Conservation (phyloP, 1,140 invertebrate genomes). For the Gryllus bimaculatus region DNA sequence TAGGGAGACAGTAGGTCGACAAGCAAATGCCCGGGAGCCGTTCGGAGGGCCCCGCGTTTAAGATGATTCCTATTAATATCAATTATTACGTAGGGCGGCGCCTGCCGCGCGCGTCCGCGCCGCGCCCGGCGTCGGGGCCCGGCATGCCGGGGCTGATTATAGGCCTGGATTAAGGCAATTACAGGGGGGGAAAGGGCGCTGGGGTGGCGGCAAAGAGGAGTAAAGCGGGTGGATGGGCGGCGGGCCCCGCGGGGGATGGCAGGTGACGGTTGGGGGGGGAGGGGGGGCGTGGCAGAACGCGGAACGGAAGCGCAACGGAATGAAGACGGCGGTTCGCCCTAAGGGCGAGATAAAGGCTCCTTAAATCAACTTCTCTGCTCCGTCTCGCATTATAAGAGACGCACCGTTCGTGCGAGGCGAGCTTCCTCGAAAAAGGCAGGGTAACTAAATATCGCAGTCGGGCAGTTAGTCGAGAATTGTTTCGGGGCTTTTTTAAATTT, state of each 20-base stretch:
- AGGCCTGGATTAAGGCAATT: conserved; percentile 1
- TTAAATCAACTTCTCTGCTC: background rate
- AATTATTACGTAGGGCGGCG: background rate
- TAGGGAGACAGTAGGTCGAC: no score
- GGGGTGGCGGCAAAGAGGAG: background rate
- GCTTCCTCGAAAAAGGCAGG: background rate
- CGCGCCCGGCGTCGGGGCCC: background rate
- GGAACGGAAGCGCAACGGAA: background rate
- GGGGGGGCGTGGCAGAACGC: no score
- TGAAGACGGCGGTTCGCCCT: background rate
- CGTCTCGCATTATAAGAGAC: no score
- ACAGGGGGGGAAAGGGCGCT: background rate
- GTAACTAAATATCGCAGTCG: background rate
- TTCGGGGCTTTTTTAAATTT: background rate
- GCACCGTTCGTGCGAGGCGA: no score
- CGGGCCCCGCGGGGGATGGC: no score
- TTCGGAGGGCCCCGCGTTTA: background rate
- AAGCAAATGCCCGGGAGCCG: no score
- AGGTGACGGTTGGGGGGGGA: no score
- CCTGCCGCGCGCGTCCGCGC: no score
- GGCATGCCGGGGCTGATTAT: background rate
- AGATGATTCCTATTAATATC: background rate
- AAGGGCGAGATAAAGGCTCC: background rate
- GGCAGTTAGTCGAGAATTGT: background rate
- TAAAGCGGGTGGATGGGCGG: background rate